Evolutionary conservation across 2,888 invertebrate genomes (phyloP).

Genomic region (Amiota communis): DNA sequence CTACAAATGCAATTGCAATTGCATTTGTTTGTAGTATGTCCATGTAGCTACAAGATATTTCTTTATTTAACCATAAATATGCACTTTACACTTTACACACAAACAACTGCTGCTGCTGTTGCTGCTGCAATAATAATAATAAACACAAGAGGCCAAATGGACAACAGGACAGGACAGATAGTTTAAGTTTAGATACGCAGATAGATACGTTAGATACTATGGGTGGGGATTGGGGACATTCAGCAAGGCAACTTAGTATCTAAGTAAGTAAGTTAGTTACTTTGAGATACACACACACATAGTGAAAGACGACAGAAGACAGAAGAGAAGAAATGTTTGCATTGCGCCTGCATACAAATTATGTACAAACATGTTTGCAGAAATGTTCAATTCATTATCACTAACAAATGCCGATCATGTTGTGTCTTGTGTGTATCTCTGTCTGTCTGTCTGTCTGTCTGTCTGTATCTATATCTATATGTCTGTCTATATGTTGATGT

Average conservation of each 20-base stretch:
- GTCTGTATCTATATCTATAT: neutral
- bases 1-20: slow-evolving; percentile 45
- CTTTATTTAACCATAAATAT: slow-evolving; percentile 65
- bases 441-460: neutral
- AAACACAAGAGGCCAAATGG: slow-evolving; percentile 4
- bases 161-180: slow-evolving; percentile 2
- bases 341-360: slow-evolving; percentile 62
- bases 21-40: slow-evolving; percentile 49
- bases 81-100: slow-evolving; percentile 62
- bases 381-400: slow-evolving; percentile 69
- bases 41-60: slow-evolving; percentile 63
- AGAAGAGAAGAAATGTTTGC: slow-evolving; percentile 25
- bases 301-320: too few species aligned
- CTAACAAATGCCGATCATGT: slow-evolving; percentile 68
- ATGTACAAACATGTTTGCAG: slow-evolving; percentile 67
- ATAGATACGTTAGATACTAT: neutral
- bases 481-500: neutral
- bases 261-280: neutral
- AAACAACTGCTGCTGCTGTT: slow-evolving; percentile 52
- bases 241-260: slow-evolving; percentile 21
- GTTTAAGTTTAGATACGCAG: slow-evolving; percentile 15
- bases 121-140: neutral
- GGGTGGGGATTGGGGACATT: slow-evolving; percentile 29
- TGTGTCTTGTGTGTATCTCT: slow-evolving; percentile 53
- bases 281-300: slow-evolving; percentile 39